Conservation (phyloP, 2,113 vertebrate species). For the Scolopax mira region DNA sequence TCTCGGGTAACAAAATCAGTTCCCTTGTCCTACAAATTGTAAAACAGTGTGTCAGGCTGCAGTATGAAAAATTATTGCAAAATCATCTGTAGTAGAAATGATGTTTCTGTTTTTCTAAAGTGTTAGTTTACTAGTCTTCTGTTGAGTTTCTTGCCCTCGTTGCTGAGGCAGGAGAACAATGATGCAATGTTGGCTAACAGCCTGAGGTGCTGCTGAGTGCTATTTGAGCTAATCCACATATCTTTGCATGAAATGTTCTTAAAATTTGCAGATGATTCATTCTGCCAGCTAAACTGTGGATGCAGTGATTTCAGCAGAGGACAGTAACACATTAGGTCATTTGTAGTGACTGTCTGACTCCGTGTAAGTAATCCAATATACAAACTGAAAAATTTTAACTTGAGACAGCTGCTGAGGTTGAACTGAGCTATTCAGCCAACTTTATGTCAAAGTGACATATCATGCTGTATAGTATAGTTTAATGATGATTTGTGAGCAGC, state of each 20-base stretch:
- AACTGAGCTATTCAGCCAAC: not conserved
- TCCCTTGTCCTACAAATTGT: not conserved
- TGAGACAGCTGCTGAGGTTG: not conserved
- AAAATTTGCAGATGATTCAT: not conserved
- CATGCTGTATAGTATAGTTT: not conserved
- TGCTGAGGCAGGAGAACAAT: not conserved
- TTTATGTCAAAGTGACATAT: not conserved
- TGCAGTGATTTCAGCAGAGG: not conserved
- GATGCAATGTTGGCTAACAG: not conserved
- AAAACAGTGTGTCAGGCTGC: not conserved
- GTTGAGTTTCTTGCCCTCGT: not conserved
- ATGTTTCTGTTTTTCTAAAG: not conserved
- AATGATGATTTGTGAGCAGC: not conserved
- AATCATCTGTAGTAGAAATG: not conserved
- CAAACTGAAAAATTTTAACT: not conserved
- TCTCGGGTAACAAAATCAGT: not conserved
- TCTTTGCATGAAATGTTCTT: not conserved
- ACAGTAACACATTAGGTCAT: not conserved
- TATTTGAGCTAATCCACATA: not conserved
- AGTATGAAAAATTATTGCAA: not conserved
- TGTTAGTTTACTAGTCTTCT: not conserved
- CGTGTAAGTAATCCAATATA: not conserved
- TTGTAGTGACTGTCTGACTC: not conserved
- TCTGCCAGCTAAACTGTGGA: not conserved
- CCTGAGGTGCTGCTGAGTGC: not conserved